Evolutionary conservation across 2,113 vertebrate species (phyloP), one percentile per base, ranked within the genome.

Genomic region (Burhinus oedicnemus): DNA sequence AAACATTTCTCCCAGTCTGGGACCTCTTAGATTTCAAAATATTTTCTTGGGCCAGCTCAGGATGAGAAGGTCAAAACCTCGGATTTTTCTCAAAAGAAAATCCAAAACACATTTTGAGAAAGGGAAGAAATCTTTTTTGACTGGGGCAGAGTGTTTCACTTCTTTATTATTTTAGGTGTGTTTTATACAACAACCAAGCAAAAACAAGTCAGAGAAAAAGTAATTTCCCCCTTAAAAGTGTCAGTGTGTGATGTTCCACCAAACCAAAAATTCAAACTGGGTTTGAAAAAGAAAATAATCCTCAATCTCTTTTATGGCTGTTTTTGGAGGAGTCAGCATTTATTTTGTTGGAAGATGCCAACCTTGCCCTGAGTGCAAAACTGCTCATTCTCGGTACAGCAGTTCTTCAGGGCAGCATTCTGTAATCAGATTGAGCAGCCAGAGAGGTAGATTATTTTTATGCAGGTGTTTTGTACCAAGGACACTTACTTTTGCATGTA

Each of bases 391-490:
- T 90, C 81, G 44, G 40, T 22, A 36, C 44, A 85, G 45, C 51
- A 51, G 15, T 7, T 83, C 83, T 62, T 60, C 70, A 68, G 68
- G 57, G 61, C 92, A 90, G 61, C 68, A 45, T 61, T 79, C 65
- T 4, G 4, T 18, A 74, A 83, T 79, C 71, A 79, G 80, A 57
- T 40, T 20, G 20, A 93, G 81, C 87, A 90, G 76, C 14, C 57
- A 81, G 40, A 54, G 9, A 75, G 55, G 40, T 15, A 71, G 55
- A 26, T 75, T 45, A 89, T 92, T 94, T 94, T 80, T 65, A 93
- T 91, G 76, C 87, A 95, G 65, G 74, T 85, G 85, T 90, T 96
- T 94, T 96, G 76, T 88, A 87, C 69, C 91, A 89, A 94, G 91
- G 66, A 90, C 80, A 87, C 18, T 85, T 74, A 77, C 74, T 97